Evolutionary conservation across 2,888 invertebrate species (phyloP).

Genomic region (Macroteleia sp.): DNA sequence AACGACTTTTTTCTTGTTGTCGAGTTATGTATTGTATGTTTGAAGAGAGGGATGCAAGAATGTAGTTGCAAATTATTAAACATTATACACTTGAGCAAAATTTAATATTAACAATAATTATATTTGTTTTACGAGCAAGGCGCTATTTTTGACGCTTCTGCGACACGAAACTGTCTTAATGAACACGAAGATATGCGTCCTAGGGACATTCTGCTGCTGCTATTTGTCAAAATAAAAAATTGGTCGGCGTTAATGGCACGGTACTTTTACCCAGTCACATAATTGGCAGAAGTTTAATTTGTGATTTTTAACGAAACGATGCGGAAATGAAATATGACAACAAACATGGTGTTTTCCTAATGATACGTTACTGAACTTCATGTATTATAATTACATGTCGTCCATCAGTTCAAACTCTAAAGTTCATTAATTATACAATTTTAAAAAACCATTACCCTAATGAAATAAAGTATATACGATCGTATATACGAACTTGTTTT

Average conservation of each 20-base stretch:
- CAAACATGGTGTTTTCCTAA: neutral
- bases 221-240: slow-evolving; percentile 49
- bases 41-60: too few relatives aligned
- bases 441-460: too few relatives aligned
- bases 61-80: too few relatives aligned
- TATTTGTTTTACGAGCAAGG: slow-evolving; percentile 56
- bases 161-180: slow-evolving; percentile 44
- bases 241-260: slow-evolving; percentile 30
- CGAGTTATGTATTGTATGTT: slow-evolving; percentile 29
- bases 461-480: too few relatives aligned
- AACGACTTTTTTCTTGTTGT: slow-evolving; percentile 39
- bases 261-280: slow-evolving; percentile 15
- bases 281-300: slow-evolving; percentile 32
- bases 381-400: neutral
- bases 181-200: slow-evolving; percentile 34
- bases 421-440: too few relatives aligned
- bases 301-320: slow-evolving; percentile 19
- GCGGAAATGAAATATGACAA: neutral
- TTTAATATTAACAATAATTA: too few relatives aligned
- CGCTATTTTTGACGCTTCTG: slow-evolving; percentile 48
- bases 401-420: too few relatives aligned
- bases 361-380: neutral
- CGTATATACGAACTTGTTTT: too few relatives aligned
- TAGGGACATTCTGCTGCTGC: slow-evolving; percentile 16
- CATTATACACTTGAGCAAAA: neutral